Evolutionary conservation across 2,888 invertebrate genomes (phyloP), one percentile per base, ranked within the genome.

Genomic region (Agriopis leucophaearia): DNA sequence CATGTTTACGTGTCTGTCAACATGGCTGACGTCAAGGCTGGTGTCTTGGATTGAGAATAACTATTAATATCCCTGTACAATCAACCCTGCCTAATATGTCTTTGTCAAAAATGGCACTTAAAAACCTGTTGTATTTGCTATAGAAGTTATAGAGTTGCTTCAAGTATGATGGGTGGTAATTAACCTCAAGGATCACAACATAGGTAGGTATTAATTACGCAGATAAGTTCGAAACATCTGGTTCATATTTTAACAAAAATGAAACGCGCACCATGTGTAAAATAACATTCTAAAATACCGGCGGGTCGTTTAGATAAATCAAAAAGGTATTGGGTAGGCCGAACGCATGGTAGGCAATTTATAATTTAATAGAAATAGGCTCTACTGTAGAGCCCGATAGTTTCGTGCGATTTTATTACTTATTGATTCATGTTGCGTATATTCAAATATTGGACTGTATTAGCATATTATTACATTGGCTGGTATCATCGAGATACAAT

Each of bases 291-390:
- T 70, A 71, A 74, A 72, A 73, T 70, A 71, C 64, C 66, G 70
- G 63, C 71, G 74, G 74, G 72, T 73, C 69, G 63, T 69, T 44
- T 44, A 55, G 64, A 74, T 75, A 75, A 75, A 75, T 75, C 75
- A 74, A 71, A 71, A 71, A 73, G 74, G 75, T 75, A 75, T 74
- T 72, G 74, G 72, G 65, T 48, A 62, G 69, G 72, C 59, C 64
- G 71, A 66, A 71, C 75, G 74, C 72, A 71, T 70, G 72, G 69
- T 60, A 63, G 56, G 72, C 75, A 75, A 74, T 75, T 75, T 75
- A 75, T 75, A 75, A 75, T 75, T 75, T 74, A 74, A 74, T 75
- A 74, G 75, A 74, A 72, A 75, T 74, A 73, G 72, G 72, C 59
- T 72, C 69, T 56, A 36, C 58, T 62, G 59, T 71, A 66, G 58